phyloP scores from a whole-genome alignment of 1,140 invertebrate species.

The Helicorthomorpha holstii region DNA sequence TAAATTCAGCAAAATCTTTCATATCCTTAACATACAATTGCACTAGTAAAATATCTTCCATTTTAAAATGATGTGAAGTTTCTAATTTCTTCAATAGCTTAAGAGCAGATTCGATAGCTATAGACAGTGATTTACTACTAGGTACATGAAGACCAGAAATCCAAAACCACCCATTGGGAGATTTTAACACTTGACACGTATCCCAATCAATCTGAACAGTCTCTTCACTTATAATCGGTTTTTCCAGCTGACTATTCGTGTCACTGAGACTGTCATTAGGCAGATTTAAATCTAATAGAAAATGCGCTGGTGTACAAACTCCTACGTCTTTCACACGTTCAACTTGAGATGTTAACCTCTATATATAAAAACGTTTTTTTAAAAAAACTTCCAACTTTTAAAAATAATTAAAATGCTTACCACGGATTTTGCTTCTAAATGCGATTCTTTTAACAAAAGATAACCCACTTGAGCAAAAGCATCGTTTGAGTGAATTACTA shows the following conservation, averaged over 20 bases:
- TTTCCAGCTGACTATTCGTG: not conserved
- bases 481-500: constrained; percentile 73
- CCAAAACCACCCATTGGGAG: not conserved
- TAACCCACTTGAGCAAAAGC: constrained; percentile 84
- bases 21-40: constrained; percentile 68
- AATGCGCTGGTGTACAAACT: not conserved
- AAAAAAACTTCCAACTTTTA: not conserved
- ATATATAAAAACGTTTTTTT: not conserved
- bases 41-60: constrained; percentile 54
- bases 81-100: no score
- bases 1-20: constrained; percentile 54
- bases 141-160: not conserved
- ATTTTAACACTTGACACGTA: not conserved
- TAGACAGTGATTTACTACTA: no score
- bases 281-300: not conserved
- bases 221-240: not conserved
- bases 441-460: constrained; percentile 66
- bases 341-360: not conserved
- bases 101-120: no score
- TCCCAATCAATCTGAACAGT: not conserved
- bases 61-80: no score
- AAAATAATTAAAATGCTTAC: not conserved
- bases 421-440: constrained; percentile 19
- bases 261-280: not conserved
- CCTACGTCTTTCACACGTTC: not conserved